Percentiles rank a stretch among this genome's conserved stretches.
Evolutionary conservation across 2,888 invertebrate species (phyloP).

Genomic region (Coenonympha glycerion): DNA sequence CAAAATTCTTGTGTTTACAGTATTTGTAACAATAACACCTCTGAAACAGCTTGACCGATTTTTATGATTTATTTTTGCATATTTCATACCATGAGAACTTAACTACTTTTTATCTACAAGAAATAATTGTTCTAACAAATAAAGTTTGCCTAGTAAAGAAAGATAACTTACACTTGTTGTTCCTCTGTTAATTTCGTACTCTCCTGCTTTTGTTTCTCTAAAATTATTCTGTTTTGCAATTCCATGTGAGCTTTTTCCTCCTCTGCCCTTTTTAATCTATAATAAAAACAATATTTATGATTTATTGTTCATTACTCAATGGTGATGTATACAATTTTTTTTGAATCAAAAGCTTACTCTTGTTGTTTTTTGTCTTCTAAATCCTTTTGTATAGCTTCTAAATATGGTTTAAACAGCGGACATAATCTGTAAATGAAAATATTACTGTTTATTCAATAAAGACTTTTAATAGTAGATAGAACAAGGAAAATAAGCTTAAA

Average conservation of each 20-base stretch:
- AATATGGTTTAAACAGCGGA: conserved; percentile 91
- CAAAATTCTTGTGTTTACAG: no score
- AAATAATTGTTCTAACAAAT: no score
- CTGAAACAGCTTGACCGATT: no score
- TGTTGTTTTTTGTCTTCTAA: conserved; percentile 83
- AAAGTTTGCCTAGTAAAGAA: no score
- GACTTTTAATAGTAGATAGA: no score
- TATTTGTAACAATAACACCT: no score
- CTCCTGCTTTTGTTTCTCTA: conserved; percentile 79
- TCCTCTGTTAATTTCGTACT: conserved; percentile 78
- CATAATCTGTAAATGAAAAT: conserved; percentile 80
- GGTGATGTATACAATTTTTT: background rate
- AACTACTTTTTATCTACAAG: no score
- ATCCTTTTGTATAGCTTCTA: conserved; percentile 93
- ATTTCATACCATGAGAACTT: no score
- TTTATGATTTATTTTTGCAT: no score
- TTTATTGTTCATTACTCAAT: background rate
- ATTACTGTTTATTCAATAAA: no score
- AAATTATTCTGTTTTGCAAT: conserved; percentile 75
- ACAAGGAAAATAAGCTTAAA: no score
- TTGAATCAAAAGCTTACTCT: conserved; percentile 49
- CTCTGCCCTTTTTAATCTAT: conserved; percentile 70
- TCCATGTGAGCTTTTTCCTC: conserved; percentile 75
- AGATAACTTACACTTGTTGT: conserved; percentile 73
- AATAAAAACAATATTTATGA: no score